A percentile compares a stretch with the other conserved stretches of the same genome.
Conservation (phyloP, 2,888 invertebrate genomes). For the Molorchus minor region DNA sequence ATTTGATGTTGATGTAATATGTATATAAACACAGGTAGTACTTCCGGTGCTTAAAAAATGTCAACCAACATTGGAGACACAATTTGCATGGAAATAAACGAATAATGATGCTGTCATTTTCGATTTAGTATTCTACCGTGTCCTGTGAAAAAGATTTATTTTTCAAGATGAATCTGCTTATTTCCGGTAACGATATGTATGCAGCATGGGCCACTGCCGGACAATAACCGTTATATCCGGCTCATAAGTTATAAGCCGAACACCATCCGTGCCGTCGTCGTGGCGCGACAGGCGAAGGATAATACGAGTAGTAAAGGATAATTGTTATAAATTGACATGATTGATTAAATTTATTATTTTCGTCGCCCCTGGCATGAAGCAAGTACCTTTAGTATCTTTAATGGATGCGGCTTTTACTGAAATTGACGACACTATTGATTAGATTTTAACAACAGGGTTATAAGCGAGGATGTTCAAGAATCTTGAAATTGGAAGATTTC, state of each 20-base stretch:
- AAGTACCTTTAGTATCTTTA: constrained; percentile 3
- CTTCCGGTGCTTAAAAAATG: no score
- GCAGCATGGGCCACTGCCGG: constrained; percentile 9
- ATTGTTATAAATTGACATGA: constrained; percentile 31
- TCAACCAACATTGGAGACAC: no score
- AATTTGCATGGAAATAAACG: no score
- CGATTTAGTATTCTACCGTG: constrained; percentile 12
- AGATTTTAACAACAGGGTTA: background rate
- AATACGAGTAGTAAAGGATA: constrained; percentile 28
- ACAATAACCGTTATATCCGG: constrained; percentile 35
- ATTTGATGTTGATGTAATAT: no score
- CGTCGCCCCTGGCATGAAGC: constrained; percentile 3
- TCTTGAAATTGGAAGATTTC: background rate
- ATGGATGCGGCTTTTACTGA: constrained; percentile 1
- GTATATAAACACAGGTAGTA: no score
- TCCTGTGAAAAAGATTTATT: background rate
- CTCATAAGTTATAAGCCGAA: constrained; percentile 22
- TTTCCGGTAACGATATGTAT: constrained; percentile 24
- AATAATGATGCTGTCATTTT: background rate
- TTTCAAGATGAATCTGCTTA: constrained; percentile 23
- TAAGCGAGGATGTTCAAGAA: background rate
- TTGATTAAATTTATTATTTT: constrained; percentile 28
- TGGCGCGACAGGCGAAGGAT: constrained; percentile 18
- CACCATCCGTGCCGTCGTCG: background rate
- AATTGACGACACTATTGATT: background rate